Evolutionary conservation across 64 coral and sea anemone species (phyloP).

Genomic region (Exaiptasia diaphana): DNA sequence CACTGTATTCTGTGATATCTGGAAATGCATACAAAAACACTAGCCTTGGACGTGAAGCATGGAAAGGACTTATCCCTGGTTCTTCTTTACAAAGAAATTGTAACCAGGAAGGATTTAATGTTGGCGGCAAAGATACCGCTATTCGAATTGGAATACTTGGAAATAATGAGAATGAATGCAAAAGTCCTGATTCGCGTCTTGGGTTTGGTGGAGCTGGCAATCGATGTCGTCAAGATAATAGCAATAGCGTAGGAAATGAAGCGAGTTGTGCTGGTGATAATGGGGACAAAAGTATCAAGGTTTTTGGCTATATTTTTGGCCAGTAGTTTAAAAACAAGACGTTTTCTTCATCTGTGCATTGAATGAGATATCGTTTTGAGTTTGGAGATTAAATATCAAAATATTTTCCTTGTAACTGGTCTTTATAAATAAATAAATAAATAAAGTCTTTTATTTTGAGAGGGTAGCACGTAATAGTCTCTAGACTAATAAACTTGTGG

Average conservation of each 20-base stretch:
- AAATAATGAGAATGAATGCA: constrained; percentile 44
- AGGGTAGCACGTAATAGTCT: too few species aligned
- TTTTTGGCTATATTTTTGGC: constrained; percentile 14
- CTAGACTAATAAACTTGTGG: too few species aligned
- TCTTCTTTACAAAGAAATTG: constrained; percentile 13
- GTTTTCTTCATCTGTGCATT: too few species aligned
- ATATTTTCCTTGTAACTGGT: too few species aligned
- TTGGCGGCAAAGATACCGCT: neutral
- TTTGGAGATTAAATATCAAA: too few species aligned
- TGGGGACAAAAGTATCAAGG: neutral
- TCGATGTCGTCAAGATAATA: neutral
- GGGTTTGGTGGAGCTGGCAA: constrained; percentile 26
- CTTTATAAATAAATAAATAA: too few species aligned
- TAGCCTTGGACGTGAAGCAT: neutral
- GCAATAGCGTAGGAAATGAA: neutral
- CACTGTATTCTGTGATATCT: constrained; percentile 12
- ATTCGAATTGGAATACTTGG: constrained; percentile 52
- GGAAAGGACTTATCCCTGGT: neutral
- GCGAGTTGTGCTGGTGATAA: neutral
- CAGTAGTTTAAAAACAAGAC: too few species aligned
- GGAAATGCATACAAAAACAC: neutral
- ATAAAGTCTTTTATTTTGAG: too few species aligned
- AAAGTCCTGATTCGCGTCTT: constrained; percentile 31
- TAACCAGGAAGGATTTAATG: constrained; percentile 22
- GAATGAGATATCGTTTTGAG: too few species aligned